Base-by-base conservation (phyloP, 2,888 invertebrate species). In the Aelia acuminata region DNA sequence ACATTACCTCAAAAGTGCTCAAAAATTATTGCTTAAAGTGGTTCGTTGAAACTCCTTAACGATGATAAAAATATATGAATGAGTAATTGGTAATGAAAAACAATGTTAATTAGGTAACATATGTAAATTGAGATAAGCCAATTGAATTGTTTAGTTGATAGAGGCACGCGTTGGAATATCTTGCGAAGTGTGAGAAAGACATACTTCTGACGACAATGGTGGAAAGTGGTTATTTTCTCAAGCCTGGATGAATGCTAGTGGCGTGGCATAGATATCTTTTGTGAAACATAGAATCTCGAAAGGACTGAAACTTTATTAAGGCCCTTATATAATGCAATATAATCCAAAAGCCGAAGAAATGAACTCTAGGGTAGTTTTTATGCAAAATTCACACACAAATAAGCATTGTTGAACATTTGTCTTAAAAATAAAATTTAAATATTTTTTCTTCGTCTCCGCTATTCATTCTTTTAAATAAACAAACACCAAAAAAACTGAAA, bases 151-250 rank as follows among this genome's bases (percentile, higher is more conserved):
- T 31, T 63, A 31, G 63, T 31, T 31, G 15, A 31, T 26, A 63
- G 63, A 31, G 31, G 31, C 63, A 63, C 63, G 63, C 63, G 63
- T 63, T 31, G 63, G 31, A 63, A 63, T 63, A 63, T 63, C 63
- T 63, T 31, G 75, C 22, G n/a, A 39, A 75, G 39, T 75, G 75
- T 75, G 75, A 43, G 75, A 75, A 43, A 75, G 75, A 75, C 75
- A 43, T 75, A 75, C 75, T 75, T 75, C 22, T 39, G 10, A 35
- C n/a, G n/a, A 75, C 39, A 75, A 75, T 75, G 39, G 75, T 75
- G 39, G 75, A 75, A 75, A 75, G 75, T 75, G 43, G 75, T 39
- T 35, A 35, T 70, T 70, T 70, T 75, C 75, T 75, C 75, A 75
- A 75, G 75, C 35, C 31, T 31, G 35, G 63, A 70, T 70, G 13